A percentile compares a stretch with the other conserved stretches of the same genome.
phyloP scores from a whole-genome alignment of 2,888 invertebrate species.

The Fragum fragum region DNA sequence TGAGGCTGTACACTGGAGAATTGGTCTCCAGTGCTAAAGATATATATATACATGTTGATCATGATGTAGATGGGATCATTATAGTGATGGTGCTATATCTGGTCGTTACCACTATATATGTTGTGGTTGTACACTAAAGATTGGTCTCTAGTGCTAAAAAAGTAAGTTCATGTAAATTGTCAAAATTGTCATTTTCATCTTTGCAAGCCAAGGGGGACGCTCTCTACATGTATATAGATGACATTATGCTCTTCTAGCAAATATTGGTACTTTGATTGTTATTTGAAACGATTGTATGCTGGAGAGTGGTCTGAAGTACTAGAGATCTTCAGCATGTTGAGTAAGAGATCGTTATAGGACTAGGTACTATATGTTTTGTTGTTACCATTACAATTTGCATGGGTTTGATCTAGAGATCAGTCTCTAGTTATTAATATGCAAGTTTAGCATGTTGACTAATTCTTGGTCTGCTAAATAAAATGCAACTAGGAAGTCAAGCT shows the following conservation, averaged over 20 bases:
- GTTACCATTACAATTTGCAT: slow-evolving; percentile 59
- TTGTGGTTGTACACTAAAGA: slow-evolving; percentile 30
- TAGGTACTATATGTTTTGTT: slow-evolving; percentile 66
- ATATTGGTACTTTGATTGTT: too few relatives aligned
- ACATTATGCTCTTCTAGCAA: too few relatives aligned
- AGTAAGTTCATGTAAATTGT: not conserved
- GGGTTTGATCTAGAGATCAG: not conserved
- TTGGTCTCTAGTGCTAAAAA: not conserved
- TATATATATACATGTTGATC: too few relatives aligned
- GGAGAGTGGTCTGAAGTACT: not conserved
- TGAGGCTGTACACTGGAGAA: too few relatives aligned
- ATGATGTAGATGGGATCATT: slow-evolving; percentile 69
- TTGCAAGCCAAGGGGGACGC: too few relatives aligned
- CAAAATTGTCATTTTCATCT: slow-evolving; percentile 63
- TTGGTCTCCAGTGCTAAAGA: too few relatives aligned
- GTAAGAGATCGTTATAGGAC: slow-evolving; percentile 69
- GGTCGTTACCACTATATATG: slow-evolving; percentile 59
- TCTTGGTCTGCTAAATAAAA: too few relatives aligned
- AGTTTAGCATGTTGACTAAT: too few relatives aligned
- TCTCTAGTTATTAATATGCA: not conserved
- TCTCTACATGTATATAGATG: too few relatives aligned
- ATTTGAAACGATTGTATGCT: slow-evolving; percentile 43
- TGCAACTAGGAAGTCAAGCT: too few relatives aligned
- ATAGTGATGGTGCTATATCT: slow-evolving; percentile 58
- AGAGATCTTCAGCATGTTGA: not conserved